Evolutionary conservation across 2,888 invertebrate species (phyloP), one percentile per base, ranked within the genome.

Genomic region (Andrena hattorfiana): DNA sequence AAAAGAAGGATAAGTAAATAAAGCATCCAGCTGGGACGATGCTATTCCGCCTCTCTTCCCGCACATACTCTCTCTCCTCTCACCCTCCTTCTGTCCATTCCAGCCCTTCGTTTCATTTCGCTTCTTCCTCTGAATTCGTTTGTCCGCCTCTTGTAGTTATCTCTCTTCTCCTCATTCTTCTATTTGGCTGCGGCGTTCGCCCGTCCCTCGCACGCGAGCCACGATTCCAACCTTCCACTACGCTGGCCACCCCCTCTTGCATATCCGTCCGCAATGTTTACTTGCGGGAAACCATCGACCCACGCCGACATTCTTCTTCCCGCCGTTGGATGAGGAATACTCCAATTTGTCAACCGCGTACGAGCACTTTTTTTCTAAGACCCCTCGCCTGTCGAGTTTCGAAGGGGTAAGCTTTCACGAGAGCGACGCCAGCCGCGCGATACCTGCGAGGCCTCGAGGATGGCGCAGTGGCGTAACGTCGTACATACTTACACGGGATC

Each of bases 281-380:
- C 87, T 87, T 85, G 87, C 84, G 87, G 81, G 87, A 77, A 87
- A 81, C 87, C 83, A 87, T 87, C 87, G 87, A 85, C 78, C 83
- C 85, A 62, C 66, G 71, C 62, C 78, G 86, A 83, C 86, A 74
- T 84, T 81, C 82, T 85, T 76, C 77, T 81, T 59, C 69, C 67
- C 77, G 78, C 75, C 82, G 72, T 76, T 81, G 66, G 83, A 74
- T 76, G 77, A 86, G 85, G 82, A 87, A 90, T 89, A 87, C 89
- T 89, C 87, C 90, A 90, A 90, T 90, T 90, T 90, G 89, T 90
- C 90, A 90, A 85, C 87, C 86, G 85, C 87, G 86, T 79, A 83
- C 77, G 87, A 90, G 88, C 85, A 85, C 87, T 32, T 28, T 54
- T 35, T 30, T 32, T 83, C 82, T 75, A 80, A 87, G 87, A 86